A percentile compares a stretch with the other conserved stretches of the same genome.
Evolutionary conservation across 2,797 vertebrate genomes (phyloP).

Genomic region (Cryptoprocta ferox): DNA sequence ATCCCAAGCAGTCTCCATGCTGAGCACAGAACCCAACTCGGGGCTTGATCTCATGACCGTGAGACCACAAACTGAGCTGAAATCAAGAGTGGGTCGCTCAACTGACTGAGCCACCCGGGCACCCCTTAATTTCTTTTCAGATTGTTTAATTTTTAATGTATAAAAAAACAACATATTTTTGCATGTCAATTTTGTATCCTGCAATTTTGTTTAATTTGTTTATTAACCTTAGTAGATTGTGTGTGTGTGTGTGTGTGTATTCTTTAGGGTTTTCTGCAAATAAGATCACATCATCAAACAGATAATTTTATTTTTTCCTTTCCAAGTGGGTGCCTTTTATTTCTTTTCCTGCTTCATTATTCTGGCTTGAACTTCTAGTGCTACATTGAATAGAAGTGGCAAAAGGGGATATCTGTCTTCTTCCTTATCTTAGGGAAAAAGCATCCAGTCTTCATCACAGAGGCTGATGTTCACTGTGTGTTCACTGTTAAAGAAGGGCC

Average conservation of each 20-base stretch:
- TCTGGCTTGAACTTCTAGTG: neutral
- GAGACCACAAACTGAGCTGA: no score
- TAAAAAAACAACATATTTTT: neutral
- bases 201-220: neutral
- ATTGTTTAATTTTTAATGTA: neutral
- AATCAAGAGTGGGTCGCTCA: no score
- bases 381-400: neutral
- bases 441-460: neutral
- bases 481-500: neutral
- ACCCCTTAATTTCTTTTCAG: neutral
- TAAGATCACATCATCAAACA: neutral
- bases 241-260: neutral
- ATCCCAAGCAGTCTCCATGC: no score
- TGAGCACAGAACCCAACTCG: no score
- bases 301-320: neutral
- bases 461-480: no score
- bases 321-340: neutral
- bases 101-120: no score
- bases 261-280: neutral
- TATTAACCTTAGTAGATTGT: neutral
- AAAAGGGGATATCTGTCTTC: neutral
- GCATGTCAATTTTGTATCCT: neutral
- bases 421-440: neutral
- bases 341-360: neutral
- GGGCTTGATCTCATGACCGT: no score